phyloP scores from a whole-genome alignment of 2,888 invertebrate species.

The Hyposoter didymator region DNA sequence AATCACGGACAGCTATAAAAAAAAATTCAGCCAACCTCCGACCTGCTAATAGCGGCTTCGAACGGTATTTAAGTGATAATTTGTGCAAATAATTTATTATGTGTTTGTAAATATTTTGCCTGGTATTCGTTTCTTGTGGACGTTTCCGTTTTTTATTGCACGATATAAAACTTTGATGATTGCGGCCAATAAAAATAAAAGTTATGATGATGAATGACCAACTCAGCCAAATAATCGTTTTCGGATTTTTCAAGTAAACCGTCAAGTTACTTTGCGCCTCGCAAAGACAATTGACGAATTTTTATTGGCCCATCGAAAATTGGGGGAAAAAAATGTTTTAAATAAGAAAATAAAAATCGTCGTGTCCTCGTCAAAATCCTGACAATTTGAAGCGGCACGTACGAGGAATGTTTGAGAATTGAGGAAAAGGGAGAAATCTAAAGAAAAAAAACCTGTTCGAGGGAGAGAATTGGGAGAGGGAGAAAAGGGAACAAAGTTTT shows the following conservation, averaged over 20 bases:
- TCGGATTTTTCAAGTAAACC: neutral
- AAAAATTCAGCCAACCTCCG: neutral
- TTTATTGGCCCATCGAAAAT: neutral
- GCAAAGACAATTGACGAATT: neutral
- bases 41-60: neutral
- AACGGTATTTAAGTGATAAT: constrained; percentile 13
- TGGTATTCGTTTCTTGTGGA: neutral
- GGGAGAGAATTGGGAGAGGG: constrained; percentile 23
- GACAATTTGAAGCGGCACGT: neutral
- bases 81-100: constrained; percentile 8
- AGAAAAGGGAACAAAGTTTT: constrained; percentile 52
- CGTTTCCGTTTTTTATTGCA: neutral
- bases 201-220: neutral
- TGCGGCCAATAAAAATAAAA: neutral
- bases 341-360: neutral
- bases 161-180: neutral
- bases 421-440: neutral
- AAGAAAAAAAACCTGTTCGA: neutral
- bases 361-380: neutral
- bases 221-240: neutral
- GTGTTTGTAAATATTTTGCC: neutral
- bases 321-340: neutral
- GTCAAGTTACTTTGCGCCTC: neutral
- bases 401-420: neutral
- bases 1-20: neutral